Conservation (phyloP, 2,888 invertebrate species). For the Lamellibrachia satsuma region DNA sequence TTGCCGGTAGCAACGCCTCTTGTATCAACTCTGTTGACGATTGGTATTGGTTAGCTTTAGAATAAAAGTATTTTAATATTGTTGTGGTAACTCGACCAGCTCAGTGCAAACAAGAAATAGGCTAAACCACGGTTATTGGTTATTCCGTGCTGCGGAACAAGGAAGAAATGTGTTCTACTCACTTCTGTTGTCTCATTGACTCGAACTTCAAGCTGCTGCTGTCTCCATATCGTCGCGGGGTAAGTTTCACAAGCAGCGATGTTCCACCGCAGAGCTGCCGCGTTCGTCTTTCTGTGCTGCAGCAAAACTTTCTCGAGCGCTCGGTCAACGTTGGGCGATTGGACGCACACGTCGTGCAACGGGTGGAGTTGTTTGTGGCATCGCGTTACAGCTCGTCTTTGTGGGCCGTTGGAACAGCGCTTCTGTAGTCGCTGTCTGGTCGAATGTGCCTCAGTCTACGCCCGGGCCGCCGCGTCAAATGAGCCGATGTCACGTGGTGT, state of each 20-base stretch:
- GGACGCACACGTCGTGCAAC: neutral
- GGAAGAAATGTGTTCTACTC: neutral
- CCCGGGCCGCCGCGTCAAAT: neutral
- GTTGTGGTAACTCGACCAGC: neutral
- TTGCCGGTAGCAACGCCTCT: neutral
- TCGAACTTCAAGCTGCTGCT: neutral
- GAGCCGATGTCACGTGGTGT: neutral
- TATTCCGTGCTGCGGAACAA: neutral
- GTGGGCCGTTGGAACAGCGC: neutral
- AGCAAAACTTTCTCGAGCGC: neutral
- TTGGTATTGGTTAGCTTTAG: neutral
- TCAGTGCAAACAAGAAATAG: neutral
- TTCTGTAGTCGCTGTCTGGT: neutral
- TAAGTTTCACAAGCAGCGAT: neutral
- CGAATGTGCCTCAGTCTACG: neutral
- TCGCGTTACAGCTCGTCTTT: neutral
- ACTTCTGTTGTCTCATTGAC: neutral
- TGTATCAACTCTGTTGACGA: neutral
- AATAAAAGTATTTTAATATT: neutral
- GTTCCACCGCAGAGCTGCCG: neutral
- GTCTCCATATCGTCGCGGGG: neutral
- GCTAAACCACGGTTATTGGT: neutral
- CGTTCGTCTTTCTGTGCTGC: neutral
- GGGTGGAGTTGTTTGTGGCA: neutral
- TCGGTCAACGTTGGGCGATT: neutral